Base-by-base conservation (phyloP, 2,113 vertebrate genomes). In the Poeciliopsis occidentalis region DNA sequence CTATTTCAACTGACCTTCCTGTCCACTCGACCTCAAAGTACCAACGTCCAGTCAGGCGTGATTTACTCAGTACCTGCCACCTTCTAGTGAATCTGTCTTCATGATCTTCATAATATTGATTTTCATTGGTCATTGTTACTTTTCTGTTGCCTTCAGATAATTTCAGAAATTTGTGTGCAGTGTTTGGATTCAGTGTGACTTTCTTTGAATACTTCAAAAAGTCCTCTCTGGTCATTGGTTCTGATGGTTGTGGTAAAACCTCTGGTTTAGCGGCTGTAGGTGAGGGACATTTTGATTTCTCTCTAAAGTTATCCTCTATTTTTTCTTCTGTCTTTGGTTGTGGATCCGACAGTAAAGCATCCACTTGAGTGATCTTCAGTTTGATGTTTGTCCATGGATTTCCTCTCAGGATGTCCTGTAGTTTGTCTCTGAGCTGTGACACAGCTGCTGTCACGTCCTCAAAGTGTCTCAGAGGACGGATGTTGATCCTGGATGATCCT, bases 21-120 rank as follows among this genome's bases (percentile, higher is more conserved):
- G 24, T 54, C 64, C 0, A 57, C 60, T 83, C 72, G 19, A 79
- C 68, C 72, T 83, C 76, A 72, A 76, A 83, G 47, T 83, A 83
- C 31, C 68, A 60, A 0, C 1, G 2, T 39, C 69, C 31, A 51
- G 44, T 69, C 68, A 79, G 69, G 24, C 22, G 32, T 5, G 64
- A n/a, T 69, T 0, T 65, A 37, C 72, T 76, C 60, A 84, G 24
- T 26, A 79, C 64, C 73, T 83, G 81, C 37, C 10, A 10, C 2
- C 8, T 11, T 2, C 0, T 0, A 19, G 8, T 17, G 37, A 83
- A 79, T 30, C 69, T 76, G 44, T 76, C 69, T n/a, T 31, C 51
- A 39, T 69, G 69, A 10, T 17, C 0, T 47, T 64, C 1, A 66
- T 29, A 60, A 26, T 3, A 0, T 0, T 6, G 34, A 10, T n/a